A percentile compares a stretch with the other conserved stretches of the same genome.
Conservation (phyloP, 2,113 vertebrate species). For the Phrynosoma blainvillii region DNA sequence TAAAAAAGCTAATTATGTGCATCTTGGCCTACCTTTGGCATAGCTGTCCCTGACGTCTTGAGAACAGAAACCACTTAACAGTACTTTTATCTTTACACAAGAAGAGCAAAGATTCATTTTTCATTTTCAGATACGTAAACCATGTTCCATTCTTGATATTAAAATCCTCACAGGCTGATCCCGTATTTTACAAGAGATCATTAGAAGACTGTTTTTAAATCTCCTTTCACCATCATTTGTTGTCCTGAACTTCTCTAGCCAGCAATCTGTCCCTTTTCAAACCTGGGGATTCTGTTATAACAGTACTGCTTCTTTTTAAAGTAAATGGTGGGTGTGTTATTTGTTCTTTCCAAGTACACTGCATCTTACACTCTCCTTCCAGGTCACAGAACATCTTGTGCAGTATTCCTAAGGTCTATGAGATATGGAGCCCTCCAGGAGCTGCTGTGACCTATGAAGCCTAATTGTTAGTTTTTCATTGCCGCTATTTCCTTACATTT, state of each 20-base stretch:
- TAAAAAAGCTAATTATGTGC: background rate
- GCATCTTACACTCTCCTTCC: slow-evolving; percentile 10
- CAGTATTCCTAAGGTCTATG: background rate
- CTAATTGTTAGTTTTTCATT: slow-evolving; percentile 53
- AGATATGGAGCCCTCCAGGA: background rate
- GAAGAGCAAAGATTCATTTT: background rate
- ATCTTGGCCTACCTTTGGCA: background rate
- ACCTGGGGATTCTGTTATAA: slow-evolving; percentile 15
- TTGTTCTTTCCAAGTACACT: slow-evolving; percentile 10
- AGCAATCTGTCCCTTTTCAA: slow-evolving; percentile 29
- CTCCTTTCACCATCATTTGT: slow-evolving; percentile 19
- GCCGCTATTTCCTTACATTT: slow-evolving; percentile 63
- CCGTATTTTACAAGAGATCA: background rate
- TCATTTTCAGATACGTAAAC: too few species aligned
- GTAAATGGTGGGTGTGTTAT: background rate
- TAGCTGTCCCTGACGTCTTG: background rate
- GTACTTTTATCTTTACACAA: background rate
- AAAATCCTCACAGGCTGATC: background rate
- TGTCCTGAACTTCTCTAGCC: background rate
- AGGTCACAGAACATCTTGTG: background rate
- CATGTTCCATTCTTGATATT: background rate
- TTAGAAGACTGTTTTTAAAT: slow-evolving; percentile 1
- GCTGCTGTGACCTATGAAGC: slow-evolving; percentile 45
- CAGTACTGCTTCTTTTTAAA: slow-evolving; percentile 17
- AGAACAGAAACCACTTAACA: background rate